Percentiles rank a stretch among this genome's conserved stretches.
phyloP scores from a whole-genome alignment of 53 echinoderm and acorn worm species.

The Patiria pectinifera region DNA sequence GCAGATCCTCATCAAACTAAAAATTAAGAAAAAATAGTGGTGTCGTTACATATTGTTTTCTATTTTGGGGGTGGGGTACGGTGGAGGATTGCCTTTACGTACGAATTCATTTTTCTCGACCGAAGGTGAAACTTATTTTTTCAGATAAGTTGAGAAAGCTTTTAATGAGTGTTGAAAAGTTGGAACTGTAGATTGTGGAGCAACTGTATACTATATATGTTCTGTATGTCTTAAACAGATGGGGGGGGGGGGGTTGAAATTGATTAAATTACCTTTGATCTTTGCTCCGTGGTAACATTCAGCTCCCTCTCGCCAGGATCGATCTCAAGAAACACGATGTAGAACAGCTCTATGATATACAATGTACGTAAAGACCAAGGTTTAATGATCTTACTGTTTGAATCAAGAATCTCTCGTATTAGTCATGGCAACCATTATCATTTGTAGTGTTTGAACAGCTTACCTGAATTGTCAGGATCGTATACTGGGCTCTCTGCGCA shows the following conservation, averaged over 20 bases:
- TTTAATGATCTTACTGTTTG: background rate
- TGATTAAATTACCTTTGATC: background rate
- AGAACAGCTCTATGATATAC: background rate
- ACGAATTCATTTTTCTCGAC: background rate
- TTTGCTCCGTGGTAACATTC: conserved; percentile 14
- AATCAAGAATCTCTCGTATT: no score
- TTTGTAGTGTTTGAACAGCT: background rate
- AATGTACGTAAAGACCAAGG: background rate
- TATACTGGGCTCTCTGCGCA: conserved; percentile 65
- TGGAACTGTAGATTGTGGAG: no score
- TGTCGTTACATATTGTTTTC: background rate
- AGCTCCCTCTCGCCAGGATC: conserved; percentile 5
- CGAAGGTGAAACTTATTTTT: background rate
- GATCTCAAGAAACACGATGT: conserved; percentile 12
- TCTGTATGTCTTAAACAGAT: no score
- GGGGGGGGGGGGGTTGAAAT: no score
- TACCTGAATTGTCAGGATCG: conserved; percentile 35
- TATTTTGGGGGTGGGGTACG: background rate
- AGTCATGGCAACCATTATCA: no score
- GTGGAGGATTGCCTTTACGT: background rate
- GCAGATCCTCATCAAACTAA: conserved; percentile 40
- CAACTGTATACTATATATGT: no score
- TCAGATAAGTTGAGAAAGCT: background rate
- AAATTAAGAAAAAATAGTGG: background rate
- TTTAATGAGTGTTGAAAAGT: no score